Conservation (phyloP, 2,888 invertebrate species). For the Acanthosepion lycidas region DNA sequence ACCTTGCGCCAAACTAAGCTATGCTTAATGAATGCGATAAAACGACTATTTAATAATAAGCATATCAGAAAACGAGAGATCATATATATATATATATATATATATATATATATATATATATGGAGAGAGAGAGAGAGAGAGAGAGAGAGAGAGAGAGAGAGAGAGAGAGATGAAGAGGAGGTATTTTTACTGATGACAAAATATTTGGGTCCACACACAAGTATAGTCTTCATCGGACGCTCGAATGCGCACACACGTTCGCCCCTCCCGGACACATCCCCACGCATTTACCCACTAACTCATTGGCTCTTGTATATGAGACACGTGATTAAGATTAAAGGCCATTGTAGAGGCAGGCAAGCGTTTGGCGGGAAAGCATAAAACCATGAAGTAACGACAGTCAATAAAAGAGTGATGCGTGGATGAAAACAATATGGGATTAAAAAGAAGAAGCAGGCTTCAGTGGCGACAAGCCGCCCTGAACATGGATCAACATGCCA, state of each 20-base stretch:
- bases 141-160: too few species aligned
- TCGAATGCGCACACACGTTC: background rate
- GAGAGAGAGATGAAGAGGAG: too few species aligned
- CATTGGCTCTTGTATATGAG: background rate
- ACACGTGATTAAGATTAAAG: slow-evolving; percentile 14
- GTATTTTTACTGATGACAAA: background rate
- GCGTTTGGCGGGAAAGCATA: background rate
- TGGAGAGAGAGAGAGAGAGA: too few species aligned
- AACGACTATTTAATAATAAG: too few species aligned
- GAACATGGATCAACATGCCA: background rate
- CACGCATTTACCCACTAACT: background rate
- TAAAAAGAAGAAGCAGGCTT: background rate
- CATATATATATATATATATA: too few species aligned
- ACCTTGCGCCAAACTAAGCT: too few species aligned
- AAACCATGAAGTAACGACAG: slow-evolving; percentile 33
- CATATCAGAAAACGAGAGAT: too few species aligned
- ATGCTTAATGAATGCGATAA: too few species aligned
- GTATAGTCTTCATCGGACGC: background rate
- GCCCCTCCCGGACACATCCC: background rate
- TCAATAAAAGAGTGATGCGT: slow-evolving; percentile 2
- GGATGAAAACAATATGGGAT: background rate
- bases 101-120: too few species aligned
- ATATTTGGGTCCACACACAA: background rate
- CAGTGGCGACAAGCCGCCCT: background rate
- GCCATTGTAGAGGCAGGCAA: background rate